Percentiles rank a stretch among this genome's conserved stretches.
These are phyloP conservation scores for Halichoeres trimaculatus DNA, from an alignment of 2,113 vertebrate species.

Conservation along the genomic window DNA sequence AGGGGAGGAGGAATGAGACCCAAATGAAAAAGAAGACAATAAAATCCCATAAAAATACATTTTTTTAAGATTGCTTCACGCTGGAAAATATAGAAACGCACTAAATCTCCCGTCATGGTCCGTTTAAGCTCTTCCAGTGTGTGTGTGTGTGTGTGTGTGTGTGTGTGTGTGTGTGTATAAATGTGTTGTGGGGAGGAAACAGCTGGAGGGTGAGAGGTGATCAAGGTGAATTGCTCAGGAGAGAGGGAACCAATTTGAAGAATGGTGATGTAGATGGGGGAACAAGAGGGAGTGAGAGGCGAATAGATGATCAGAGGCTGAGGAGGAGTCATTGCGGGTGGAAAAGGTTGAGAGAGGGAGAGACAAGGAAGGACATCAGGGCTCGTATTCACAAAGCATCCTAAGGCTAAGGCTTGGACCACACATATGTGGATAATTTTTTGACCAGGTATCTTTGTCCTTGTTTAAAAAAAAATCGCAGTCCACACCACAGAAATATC, in stretches of 20 bases:
- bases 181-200: constrained; percentile 13
- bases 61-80: not conserved
- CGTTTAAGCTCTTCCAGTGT: not conserved
- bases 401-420: too few relatives aligned
- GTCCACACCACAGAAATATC: too few relatives aligned
- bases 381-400: too few relatives aligned
- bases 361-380: not conserved
- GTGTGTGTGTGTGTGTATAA: not conserved
- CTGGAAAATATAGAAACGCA: not conserved
- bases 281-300: constrained; percentile 41
- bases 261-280: constrained; percentile 27
- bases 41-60: not conserved
- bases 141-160: not conserved
- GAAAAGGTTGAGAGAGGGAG: constrained; percentile 15
- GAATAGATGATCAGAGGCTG: constrained; percentile 51
- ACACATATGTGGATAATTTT: too few relatives aligned
- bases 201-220: constrained; percentile 32
- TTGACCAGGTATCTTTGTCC: too few relatives aligned
- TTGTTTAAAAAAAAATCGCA: too few relatives aligned
- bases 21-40: not conserved
- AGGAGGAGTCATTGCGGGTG: constrained; percentile 37
- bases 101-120: not conserved
- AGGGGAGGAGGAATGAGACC: not conserved
- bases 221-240: constrained; percentile 35
- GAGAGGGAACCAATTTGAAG: constrained; percentile 52